phyloP scores from a whole-genome alignment of 2,797 vertebrate species.

The Halcyon chelicuti region DNA sequence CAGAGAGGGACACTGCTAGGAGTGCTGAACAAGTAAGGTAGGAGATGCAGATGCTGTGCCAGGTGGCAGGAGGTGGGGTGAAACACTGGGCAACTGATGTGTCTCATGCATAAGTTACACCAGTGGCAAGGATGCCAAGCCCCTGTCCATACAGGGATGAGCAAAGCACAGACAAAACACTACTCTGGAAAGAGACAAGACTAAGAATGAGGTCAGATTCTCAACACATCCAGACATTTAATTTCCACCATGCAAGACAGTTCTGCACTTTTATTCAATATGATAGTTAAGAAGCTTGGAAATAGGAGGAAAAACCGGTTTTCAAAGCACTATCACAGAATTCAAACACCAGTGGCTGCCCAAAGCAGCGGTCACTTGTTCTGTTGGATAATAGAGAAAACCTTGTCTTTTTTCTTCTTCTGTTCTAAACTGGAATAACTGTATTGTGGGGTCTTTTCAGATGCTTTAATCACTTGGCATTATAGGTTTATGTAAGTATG shows the following conservation, averaged over 20 bases:
- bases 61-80: background rate
- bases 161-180: background rate
- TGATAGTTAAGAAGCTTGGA: background rate
- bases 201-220: background rate
- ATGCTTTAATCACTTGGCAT: background rate
- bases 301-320: background rate
- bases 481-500: background rate
- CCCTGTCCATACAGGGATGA: background rate
- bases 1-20: background rate
- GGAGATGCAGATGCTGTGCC: background rate
- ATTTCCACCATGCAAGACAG: background rate
- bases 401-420: background rate
- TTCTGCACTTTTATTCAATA: background rate
- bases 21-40: background rate
- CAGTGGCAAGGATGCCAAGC: background rate
- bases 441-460: background rate
- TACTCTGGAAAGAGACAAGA: background rate
- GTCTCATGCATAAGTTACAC: background rate
- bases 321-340: background rate
- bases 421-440: background rate
- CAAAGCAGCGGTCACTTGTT: background rate
- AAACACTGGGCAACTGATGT: background rate
- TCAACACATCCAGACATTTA: background rate
- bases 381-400: background rate
- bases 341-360: background rate